Percentiles rank a stretch among this genome's conserved stretches.
Conservation (phyloP, 2,888 invertebrate species). For the Masnerella sp. region DNA sequence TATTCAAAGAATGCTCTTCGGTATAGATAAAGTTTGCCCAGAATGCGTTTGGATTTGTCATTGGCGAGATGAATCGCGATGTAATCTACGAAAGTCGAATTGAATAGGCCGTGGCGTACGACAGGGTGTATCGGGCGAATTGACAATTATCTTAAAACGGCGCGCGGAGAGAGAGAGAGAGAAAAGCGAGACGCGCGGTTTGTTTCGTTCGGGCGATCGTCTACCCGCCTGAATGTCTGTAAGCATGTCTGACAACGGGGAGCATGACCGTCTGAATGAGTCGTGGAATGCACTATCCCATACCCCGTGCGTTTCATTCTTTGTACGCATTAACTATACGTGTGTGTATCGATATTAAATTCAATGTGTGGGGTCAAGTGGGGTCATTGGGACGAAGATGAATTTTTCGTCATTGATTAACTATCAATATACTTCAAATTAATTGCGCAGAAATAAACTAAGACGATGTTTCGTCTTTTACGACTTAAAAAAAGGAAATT, state of each 20-base stretch:
- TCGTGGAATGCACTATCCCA: constrained; percentile 69
- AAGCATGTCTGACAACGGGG: constrained; percentile 73
- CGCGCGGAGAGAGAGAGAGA: constrained; percentile 58
- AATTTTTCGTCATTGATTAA: constrained; percentile 12
- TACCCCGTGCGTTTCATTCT: constrained; percentile 63
- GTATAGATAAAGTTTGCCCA: neutral
- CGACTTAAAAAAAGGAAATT: no score
- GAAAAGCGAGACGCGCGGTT: constrained; percentile 23
- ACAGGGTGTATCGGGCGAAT: constrained; percentile 58
- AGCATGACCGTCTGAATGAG: constrained; percentile 72
- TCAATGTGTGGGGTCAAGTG: constrained; percentile 21
- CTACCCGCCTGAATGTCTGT: constrained; percentile 69
- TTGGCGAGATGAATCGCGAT: constrained; percentile 49
- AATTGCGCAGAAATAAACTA: no score
- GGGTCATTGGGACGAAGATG: constrained; percentile 19
- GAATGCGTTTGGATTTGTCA: constrained; percentile 39
- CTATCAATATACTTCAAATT: neutral
- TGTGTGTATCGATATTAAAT: constrained; percentile 34
- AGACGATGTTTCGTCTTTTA: no score
- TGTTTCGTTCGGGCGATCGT: constrained; percentile 64
- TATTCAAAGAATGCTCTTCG: neutral
- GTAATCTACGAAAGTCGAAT: constrained; percentile 48
- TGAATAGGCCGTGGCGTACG: constrained; percentile 44
- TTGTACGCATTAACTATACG: constrained; percentile 65
- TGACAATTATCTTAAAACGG: constrained; percentile 70